These are phyloP conservation scores for Tachysurus vachellii DNA, from an alignment of 2,113 vertebrate species.

Conservation along the genomic window DNA sequence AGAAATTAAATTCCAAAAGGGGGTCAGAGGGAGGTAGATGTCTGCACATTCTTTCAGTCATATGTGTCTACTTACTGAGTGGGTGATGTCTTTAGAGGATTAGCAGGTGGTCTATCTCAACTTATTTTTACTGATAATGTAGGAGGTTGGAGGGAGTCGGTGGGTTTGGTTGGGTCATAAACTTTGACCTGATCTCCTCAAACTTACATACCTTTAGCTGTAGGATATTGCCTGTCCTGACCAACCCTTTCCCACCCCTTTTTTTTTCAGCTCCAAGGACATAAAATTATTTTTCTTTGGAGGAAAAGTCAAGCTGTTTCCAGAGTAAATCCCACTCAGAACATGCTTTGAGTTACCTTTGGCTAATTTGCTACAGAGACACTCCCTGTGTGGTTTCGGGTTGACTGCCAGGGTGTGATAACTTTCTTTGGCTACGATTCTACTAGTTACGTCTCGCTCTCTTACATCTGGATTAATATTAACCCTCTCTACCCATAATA, in stretches of 20 bases:
- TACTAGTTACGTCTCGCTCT: neutral
- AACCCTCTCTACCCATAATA: neutral
- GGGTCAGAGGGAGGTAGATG: slow-evolving; percentile 5
- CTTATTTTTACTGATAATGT: slow-evolving; percentile 17
- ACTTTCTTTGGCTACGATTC: slow-evolving; percentile 15
- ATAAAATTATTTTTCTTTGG: slow-evolving; percentile 4
- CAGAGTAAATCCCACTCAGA: slow-evolving; percentile 4
- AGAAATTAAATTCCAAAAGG: slow-evolving; percentile 53
- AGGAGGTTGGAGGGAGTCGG: slow-evolving; percentile 23
- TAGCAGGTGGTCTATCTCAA: slow-evolving; percentile 52
- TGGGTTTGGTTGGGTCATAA: slow-evolving; percentile 42
- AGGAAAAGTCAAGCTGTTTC: neutral
- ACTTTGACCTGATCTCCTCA: slow-evolving; percentile 54
- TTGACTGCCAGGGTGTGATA: slow-evolving; percentile 19
- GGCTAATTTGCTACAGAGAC: slow-evolving; percentile 17
- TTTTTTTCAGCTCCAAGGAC: neutral
- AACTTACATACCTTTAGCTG: slow-evolving; percentile 47
- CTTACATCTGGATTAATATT: neutral
- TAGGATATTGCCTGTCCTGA: slow-evolving; percentile 32
- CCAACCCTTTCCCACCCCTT: slow-evolving; percentile 46
- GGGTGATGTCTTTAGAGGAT: slow-evolving; percentile 60
- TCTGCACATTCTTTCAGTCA: slow-evolving; percentile 63
- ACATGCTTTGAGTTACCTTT: slow-evolving; percentile 35
- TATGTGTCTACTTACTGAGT: slow-evolving; percentile 52
- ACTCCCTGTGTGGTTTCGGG: slow-evolving; percentile 35